Conservation (phyloP, 2,113 vertebrate genomes). For the Furnarius figulus region DNA sequence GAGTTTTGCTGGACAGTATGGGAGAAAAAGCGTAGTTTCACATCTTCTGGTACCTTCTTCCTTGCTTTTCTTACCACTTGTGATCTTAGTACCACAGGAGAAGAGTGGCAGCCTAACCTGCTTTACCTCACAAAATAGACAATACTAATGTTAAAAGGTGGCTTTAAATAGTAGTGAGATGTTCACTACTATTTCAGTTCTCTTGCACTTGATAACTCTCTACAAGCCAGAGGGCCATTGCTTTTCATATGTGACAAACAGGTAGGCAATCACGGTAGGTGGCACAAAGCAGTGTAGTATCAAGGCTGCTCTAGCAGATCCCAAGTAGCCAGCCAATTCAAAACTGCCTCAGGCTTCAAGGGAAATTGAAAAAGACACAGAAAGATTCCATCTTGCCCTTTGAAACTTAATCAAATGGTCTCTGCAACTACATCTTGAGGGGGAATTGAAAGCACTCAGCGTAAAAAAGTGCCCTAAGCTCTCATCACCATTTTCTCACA, state of each 20-base stretch:
- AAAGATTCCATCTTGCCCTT: background rate
- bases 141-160: background rate
- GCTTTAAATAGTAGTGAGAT: background rate
- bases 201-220: background rate
- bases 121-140: background rate
- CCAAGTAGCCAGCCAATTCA: background rate
- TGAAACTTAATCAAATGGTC: background rate
- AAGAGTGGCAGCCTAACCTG: background rate
- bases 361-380: background rate
- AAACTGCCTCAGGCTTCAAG: background rate
- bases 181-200: background rate
- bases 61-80: background rate
- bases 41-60: background rate
- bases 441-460: background rate
- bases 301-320: background rate
- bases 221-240: background rate
- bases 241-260: fast-evolving
- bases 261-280: background rate
- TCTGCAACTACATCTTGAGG: background rate
- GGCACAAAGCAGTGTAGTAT: background rate
- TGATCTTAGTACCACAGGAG: background rate
- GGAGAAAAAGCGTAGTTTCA: background rate
- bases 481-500: background rate
- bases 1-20: background rate
- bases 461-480: background rate